Conservation (phyloP, 2,797 vertebrate species). For the Serranus cabrilla region DNA sequence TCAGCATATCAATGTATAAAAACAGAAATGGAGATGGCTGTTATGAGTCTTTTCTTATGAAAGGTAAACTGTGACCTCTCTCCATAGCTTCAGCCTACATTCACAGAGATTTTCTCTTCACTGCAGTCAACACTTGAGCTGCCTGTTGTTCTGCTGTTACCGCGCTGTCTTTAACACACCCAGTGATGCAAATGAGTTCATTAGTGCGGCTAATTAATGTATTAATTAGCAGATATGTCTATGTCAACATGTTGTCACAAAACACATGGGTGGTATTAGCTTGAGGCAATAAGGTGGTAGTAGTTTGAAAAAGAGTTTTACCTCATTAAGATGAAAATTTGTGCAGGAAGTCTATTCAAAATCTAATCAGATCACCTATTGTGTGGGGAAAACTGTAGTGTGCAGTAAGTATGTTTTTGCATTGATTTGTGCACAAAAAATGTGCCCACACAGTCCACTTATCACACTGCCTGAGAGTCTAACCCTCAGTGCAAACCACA, state of each 20-base stretch:
- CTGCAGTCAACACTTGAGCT: slow-evolving; percentile 21
- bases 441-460: slow-evolving; percentile 46
- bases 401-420: slow-evolving; percentile 24
- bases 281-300: slow-evolving; percentile 25
- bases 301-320: slow-evolving; percentile 37
- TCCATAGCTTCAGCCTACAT: neutral
- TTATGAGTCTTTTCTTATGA: neutral
- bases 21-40: neutral
- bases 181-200: slow-evolving; percentile 48
- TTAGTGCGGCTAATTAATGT: slow-evolving; percentile 65
- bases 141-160: slow-evolving; percentile 24
- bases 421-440: slow-evolving; percentile 57
- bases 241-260: slow-evolving; percentile 62
- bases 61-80: neutral
- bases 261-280: slow-evolving; percentile 49
- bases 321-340: slow-evolving; percentile 56
- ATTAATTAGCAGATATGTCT: slow-evolving; percentile 68
- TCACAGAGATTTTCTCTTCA: slow-evolving; percentile 6
- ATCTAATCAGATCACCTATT: slow-evolving; percentile 41
- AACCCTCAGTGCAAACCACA: slow-evolving; percentile 52
- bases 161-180: slow-evolving; percentile 30
- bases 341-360: slow-evolving; percentile 35
- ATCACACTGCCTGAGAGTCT: slow-evolving; percentile 40
- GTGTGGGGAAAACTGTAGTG: slow-evolving; percentile 7
- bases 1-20: neutral